phyloP scores from a whole-genome alignment of 2,113 vertebrate genomes.

The Halcyon senegalensis region DNA sequence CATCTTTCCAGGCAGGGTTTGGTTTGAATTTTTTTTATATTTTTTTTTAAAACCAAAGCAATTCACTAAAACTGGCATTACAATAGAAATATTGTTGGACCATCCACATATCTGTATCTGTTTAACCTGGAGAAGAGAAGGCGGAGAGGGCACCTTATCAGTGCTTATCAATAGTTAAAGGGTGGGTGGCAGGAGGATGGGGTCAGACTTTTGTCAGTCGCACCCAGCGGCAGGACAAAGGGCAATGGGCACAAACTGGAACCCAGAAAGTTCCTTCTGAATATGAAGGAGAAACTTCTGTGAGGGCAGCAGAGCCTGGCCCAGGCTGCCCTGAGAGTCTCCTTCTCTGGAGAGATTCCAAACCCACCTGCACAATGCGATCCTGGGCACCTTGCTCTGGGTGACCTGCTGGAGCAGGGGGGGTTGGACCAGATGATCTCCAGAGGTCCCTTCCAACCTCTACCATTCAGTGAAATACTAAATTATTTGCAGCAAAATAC shows the following conservation, averaged over 20 bases:
- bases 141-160: not conserved
- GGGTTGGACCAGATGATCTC: not conserved
- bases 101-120: not conserved
- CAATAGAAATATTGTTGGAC: not conserved
- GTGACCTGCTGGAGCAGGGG: not conserved
- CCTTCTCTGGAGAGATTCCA: not conserved
- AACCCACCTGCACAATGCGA: not conserved
- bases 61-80: not conserved
- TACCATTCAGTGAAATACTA: not conserved
- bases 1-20: not conserved
- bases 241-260: not conserved
- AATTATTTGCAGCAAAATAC: not conserved
- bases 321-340: not conserved
- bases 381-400: not conserved
- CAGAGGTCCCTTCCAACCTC: not conserved
- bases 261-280: not conserved
- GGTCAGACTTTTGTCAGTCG: not conserved
- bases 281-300: not conserved
- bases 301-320: not conserved
- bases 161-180: not conserved
- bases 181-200: not conserved
- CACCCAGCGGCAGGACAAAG: not conserved
- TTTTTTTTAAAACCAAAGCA: not conserved
- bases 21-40: not conserved
- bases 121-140: not conserved